phyloP scores from a whole-genome alignment of 2,113 vertebrate species.

The Syrmaticus mikado region DNA sequence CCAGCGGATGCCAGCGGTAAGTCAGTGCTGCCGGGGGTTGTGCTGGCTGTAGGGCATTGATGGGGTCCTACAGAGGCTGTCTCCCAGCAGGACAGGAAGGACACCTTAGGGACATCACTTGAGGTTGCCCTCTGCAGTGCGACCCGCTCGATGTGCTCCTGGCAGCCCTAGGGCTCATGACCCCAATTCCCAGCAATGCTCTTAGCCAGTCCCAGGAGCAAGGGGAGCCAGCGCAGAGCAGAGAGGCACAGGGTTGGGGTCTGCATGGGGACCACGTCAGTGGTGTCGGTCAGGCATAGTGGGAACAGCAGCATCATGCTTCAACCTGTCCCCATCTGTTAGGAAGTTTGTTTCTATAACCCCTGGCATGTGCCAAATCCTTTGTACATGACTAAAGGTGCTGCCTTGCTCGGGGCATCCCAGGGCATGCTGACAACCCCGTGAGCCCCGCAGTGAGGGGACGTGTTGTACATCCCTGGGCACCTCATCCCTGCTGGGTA shows the following conservation, averaged over 20 bases:
- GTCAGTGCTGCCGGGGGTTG: fast-evolving
- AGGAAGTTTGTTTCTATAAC: not conserved
- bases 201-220: fast-evolving
- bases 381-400: fast-evolving
- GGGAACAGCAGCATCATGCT: not conserved
- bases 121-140: not conserved
- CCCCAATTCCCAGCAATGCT: fast-evolving
- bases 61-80: not conserved
- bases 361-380: fast-evolving
- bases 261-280: fast-evolving
- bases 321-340: not conserved
- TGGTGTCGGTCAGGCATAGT: fast-evolving
- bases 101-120: fast-evolving
- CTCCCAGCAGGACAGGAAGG: not conserved
- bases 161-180: fast-evolving
- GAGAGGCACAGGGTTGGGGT: not conserved
- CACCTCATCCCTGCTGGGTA: not conserved
- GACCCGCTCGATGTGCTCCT: not conserved
- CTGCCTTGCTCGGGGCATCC: not conserved
- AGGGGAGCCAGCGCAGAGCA: not conserved
- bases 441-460: not conserved
- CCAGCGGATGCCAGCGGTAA: not conserved
- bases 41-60: fast-evolving
- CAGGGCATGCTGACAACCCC: fast-evolving
- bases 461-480: fast-evolving